Evolutionary conservation across 2,888 invertebrate species (phyloP), one percentile per base, ranked within the genome.

Genomic region (Coronaproctus castanopsis): DNA sequence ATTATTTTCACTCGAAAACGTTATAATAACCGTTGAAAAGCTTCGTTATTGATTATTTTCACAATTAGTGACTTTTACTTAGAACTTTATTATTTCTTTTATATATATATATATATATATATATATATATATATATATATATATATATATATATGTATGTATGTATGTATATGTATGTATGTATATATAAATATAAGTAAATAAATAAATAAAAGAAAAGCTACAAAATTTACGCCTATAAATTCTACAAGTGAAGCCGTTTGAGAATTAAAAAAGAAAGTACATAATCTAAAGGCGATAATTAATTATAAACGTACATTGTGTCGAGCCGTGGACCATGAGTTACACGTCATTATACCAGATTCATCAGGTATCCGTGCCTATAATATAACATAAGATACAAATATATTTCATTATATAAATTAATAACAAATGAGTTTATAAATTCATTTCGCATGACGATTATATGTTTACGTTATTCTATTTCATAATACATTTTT

Each of bases 361-460:
- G 87, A 87, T 75, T 88, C 88, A 76, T 88, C 88, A 76, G 87
- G 76, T 74, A 88, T 86, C 71, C 88, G 86, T 76, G 84, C 86
- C 88, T 88, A 85, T 67, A 83, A 84, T 71, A 67, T 73, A 70
- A 73, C 74, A 74, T 61, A 61, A 51, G 59, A 65, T 63, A 62
- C 61, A 62, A 60, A 55, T 2, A 52, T n/a, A 14, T 21, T 14
- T 52, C 57, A 61, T 52, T 54, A 59, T 36, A n/a, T n/a, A n/a
- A n/a, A n/a, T n/a, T n/a, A n/a, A n/a, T n/a, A n/a, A n/a, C n/a
- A n/a, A n/a, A n/a, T n/a, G n/a, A n/a, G n/a, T n/a, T n/a, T n/a
- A n/a, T n/a, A n/a, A n/a, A n/a, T n/a, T n/a, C n/a, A n/a, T n/a
- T n/a, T n/a, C n/a, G n/a, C n/a, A n/a, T n/a, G n/a, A n/a, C n/a